These are phyloP conservation scores for Ibidorhyncha struthersii DNA, from an alignment of 2,113 vertebrate species.

Conservation along the genomic window DNA sequence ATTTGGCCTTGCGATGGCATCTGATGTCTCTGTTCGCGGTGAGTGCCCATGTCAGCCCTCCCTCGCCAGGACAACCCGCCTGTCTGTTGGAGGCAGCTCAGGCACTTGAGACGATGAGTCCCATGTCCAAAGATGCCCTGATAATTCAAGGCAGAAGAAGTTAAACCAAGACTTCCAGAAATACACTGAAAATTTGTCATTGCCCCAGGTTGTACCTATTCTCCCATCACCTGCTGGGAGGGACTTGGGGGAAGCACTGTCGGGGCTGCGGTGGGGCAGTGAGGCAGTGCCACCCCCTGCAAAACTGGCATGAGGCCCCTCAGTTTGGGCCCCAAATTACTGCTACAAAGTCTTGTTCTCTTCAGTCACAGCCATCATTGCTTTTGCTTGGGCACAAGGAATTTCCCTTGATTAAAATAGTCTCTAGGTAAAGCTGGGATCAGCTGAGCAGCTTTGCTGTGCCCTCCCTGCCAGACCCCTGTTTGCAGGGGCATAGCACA, in stretches of 20 bases:
- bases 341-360: background rate
- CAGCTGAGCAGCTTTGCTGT: background rate
- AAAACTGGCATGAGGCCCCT: background rate
- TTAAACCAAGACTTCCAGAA: background rate
- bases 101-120: background rate
- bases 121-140: background rate
- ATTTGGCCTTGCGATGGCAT: constrained; percentile 9
- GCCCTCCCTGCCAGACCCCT: background rate
- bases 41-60: background rate
- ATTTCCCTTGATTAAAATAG: background rate
- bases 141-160: background rate
- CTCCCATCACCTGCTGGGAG: background rate
- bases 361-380: background rate
- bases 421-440: background rate
- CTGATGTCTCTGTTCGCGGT: background rate
- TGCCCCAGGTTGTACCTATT: background rate
- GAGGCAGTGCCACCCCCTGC: accelerated
- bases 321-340: background rate
- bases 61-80: accelerated
- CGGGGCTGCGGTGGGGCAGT: background rate
- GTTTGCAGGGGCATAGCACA: background rate
- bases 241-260: background rate
- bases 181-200: background rate
- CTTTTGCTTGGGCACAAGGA: background rate
- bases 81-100: background rate